A percentile compares a stretch with the other conserved stretches of the same genome.
Conservation (phyloP, 2,888 invertebrate species). For the Melolontha melolontha region DNA sequence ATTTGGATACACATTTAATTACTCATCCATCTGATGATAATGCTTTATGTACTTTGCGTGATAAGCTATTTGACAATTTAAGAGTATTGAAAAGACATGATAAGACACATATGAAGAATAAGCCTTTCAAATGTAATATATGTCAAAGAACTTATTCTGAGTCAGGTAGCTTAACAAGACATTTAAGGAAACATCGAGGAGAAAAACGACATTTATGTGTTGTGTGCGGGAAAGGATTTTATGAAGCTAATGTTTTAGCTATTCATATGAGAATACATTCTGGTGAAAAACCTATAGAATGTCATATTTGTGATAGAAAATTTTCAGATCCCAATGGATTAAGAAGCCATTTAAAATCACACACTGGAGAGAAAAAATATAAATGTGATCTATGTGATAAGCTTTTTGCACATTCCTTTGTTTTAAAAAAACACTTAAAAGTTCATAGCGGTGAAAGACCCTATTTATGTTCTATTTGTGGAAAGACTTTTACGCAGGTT, state of each 20-base stretch:
- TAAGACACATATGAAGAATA: slow-evolving; percentile 57
- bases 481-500: slow-evolving; percentile 59
- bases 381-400: slow-evolving; percentile 57
- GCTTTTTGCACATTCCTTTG: slow-evolving; percentile 59
- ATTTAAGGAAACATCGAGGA: slow-evolving; percentile 59
- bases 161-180: slow-evolving; percentile 59
- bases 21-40: slow-evolving; percentile 55
- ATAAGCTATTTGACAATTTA: slow-evolving; percentile 56
- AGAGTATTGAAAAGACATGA: slow-evolving; percentile 58
- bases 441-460: slow-evolving; percentile 59
- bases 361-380: slow-evolving; percentile 59
- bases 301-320: slow-evolving; percentile 55
- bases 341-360: slow-evolving; percentile 57
- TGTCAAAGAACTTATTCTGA: slow-evolving; percentile 58
- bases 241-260: slow-evolving; percentile 58
- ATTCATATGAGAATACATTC: slow-evolving; percentile 60
- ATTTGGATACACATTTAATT: slow-evolving; percentile 56
- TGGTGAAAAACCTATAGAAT: slow-evolving; percentile 59
- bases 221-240: slow-evolving; percentile 60
- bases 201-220: slow-evolving; percentile 60
- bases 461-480: slow-evolving; percentile 57
- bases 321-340: slow-evolving; percentile 60
- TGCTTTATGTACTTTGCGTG: slow-evolving; percentile 56
- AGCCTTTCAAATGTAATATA: slow-evolving; percentile 57
- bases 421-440: slow-evolving; percentile 57